Base-by-base conservation (phyloP, 2,113 vertebrate species). In the Elachura formosa region DNA sequence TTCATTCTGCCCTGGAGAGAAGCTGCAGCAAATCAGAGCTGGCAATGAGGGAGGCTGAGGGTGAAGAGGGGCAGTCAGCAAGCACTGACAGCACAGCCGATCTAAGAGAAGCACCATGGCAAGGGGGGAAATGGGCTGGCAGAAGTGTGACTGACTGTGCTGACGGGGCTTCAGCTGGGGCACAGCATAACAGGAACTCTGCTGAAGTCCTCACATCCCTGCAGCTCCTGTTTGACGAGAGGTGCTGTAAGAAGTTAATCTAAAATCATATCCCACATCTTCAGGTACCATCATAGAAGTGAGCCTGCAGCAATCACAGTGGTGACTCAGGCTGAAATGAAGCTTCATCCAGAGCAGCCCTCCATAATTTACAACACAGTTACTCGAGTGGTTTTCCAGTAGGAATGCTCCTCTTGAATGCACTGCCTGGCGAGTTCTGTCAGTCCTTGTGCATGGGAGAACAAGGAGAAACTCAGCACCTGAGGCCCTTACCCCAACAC, bases 111-210 rank as follows among this genome's bases (percentile, higher is more conserved):
- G 48, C 58, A 64, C 25, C 15, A n/a, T 2, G 15, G 7, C 5
- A 3, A 34, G 31, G 34, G 19, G 4, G 14, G 25, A 17, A 38
- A 31, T 28, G 55, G 19, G n/a, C 15, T 15, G 11, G 55, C 46
- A 61, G 11, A 21, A 31, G 17, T 2, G 14, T 52, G 64, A 36
- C 55, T n/a, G 12, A 40, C 55, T 36, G 12, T 26, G 18, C 49
- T 49, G 73, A 18, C 25, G 17, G 11, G 10, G 28, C 5, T 40
- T 28, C 31, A 23, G 40, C 48, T 26, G 72, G n/a, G 20, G 33
- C 1, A 1, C 14, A 1, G 59, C 5, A 0, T 3, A 59, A 33
- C 62, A 85, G 31, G 12, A 51, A 71, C 12, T 24, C n/a, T 24
- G 41, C 51, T 33, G 1, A 36, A 67, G 7, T n/a, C 40, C 40